A percentile compares a stretch with the other conserved stretches of the same genome.
Evolutionary conservation across 2,113 vertebrate genomes (phyloP).

Genomic region (Turnix velox): DNA sequence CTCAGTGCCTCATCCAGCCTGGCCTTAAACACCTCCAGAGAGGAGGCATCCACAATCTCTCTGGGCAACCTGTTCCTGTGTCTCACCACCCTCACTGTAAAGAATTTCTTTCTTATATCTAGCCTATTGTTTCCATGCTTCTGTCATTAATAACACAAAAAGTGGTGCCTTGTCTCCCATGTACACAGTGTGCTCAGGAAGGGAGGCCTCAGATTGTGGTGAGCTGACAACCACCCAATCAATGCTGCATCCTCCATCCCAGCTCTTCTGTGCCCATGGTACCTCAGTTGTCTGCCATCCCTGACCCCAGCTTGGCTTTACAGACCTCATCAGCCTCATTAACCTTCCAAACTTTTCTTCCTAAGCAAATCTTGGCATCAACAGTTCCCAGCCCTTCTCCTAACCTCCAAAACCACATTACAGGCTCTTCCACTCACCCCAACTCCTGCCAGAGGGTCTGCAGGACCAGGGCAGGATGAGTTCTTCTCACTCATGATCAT

Average conservation of each 20-base stretch:
- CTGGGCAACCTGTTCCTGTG: no score
- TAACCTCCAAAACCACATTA: neutral
- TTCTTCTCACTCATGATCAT: neutral
- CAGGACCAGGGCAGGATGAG: neutral
- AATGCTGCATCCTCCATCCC: neutral
- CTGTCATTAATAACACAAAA: neutral
- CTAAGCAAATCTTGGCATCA: neutral
- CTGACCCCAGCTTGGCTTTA: neutral
- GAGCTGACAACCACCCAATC: neutral
- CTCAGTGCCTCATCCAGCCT: no score
- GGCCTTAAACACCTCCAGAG: no score
- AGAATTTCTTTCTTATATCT: no score
- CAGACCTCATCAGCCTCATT: neutral
- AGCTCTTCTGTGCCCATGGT: neutral
- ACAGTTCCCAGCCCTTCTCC: neutral
- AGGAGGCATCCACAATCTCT: no score
- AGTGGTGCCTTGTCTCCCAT: neutral
- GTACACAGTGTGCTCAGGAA: neutral
- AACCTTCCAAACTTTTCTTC: neutral
- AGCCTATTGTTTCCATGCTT: neutral
- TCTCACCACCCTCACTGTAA: no score
- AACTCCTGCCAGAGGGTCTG: neutral
- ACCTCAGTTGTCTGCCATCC: fast-evolving
- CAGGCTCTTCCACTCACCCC: neutral
- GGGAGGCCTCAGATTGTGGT: neutral